Base-by-base conservation (phyloP, 2,888 invertebrate genomes). In the Meliscaeva auricollis region DNA sequence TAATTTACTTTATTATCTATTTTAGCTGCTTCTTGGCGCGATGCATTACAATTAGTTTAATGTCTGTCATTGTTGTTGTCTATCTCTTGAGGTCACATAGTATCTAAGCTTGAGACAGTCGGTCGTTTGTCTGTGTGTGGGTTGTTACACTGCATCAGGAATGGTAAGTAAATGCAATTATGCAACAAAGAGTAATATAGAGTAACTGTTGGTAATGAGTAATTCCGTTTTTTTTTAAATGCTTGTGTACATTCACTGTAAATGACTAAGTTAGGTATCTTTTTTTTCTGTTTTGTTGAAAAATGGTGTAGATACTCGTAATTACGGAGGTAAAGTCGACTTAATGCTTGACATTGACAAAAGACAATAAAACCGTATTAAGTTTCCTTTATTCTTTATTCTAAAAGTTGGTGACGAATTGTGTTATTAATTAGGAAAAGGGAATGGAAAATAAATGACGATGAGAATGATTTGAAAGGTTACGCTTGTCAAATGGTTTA, bases 341-440 rank as follows among this genome's bases (percentile, higher is more conserved):
- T 38, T 48, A 56, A 72, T 64, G 72, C 64, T 66, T 72, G 72
- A 72, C 72, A 78, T 56, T 72, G 78, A 66, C 78, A 58, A 22
- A 54, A 74, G 54, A 54, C 62, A 52, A 62, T 69, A 17, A 62
- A 22, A 26, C n/a, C 20, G 50, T 66, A 66, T 50, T n/a, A 66
- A 13, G 35, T 66, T 50, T 13, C 22, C 0, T 35, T 48, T 20
- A 6, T 11, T n/a, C 6, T 35, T 17, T 20, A 7, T 46, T 48
- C 22, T 66, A n/a, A 4, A 3, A 4, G 26, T 26, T 50, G 5
- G 6, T 38, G 44, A 35, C 17, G 2, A 66, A 50, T 38, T 48
- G n/a, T 38, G 35, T n/a, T 1, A 35, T 8, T 22, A 22, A 50
- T n/a, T 32, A n/a, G n/a, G n/a, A n/a, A n/a, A 32, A 48, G 3